A percentile compares a stretch with the other conserved stretches of the same genome.
These are phyloP conservation scores for Brachypodius melanocephalos DNA, from an alignment of 2,113 vertebrate genomes.

Conservation along the genomic window DNA sequence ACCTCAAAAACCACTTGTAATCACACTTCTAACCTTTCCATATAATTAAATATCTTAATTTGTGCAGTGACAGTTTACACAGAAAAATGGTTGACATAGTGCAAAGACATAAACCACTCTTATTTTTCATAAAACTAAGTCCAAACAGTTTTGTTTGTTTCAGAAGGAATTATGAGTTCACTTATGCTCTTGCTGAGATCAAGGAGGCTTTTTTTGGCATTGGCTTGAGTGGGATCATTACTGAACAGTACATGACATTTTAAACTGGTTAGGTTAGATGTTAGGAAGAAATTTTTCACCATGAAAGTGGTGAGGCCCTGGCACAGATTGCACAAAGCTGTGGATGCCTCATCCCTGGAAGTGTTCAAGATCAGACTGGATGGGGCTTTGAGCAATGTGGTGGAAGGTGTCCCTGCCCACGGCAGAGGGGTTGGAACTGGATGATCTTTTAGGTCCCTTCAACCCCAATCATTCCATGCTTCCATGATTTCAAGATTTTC, in stretches of 20 bases:
- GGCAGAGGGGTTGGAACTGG: not conserved
- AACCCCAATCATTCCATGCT: not conserved
- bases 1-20: not conserved
- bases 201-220: not conserved
- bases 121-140: not conserved
- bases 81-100: not conserved
- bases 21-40: not conserved
- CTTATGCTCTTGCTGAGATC: conserved; percentile 16
- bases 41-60: conserved; percentile 15
- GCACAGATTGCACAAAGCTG: not conserved
- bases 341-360: not conserved
- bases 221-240: not conserved
- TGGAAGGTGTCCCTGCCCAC: not conserved
- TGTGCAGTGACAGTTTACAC: not conserved
- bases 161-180: conserved; percentile 12
- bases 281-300: not conserved
- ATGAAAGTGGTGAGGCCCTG: not conserved
- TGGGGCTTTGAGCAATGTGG: not conserved
- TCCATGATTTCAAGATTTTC: not conserved
- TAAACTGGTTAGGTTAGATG: not conserved
- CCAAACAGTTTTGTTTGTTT: conserved; percentile 9
- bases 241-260: not conserved
- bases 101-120: conserved; percentile 3
- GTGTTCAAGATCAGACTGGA: not conserved
- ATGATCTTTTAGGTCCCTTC: not conserved